A percentile compares a stretch with the other conserved stretches of the same genome.
Conservation (phyloP, 2,113 vertebrate species). For the Neolamprologus ventralis region DNA sequence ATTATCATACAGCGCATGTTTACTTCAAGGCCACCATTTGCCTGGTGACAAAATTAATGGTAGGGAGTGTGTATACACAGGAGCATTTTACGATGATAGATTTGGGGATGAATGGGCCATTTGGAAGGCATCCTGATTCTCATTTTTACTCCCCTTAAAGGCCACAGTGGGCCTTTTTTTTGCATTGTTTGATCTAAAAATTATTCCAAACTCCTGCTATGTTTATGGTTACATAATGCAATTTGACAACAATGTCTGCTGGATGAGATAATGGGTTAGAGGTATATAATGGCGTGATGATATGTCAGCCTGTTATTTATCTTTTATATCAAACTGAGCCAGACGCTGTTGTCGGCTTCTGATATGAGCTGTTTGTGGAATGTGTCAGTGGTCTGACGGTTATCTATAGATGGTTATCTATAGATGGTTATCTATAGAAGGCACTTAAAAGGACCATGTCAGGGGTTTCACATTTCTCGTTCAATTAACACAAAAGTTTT, state of each 20-base stretch:
- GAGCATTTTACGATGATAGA: conserved; percentile 21
- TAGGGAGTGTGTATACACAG: conserved; percentile 12
- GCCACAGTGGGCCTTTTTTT: neutral
- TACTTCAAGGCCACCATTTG: conserved; percentile 44
- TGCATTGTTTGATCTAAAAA: neutral
- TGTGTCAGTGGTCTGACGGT: neutral
- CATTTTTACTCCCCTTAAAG: neutral
- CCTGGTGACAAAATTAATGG: conserved; percentile 34
- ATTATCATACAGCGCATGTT: conserved; percentile 49
- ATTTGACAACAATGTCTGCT: neutral
- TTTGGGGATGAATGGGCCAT: conserved; percentile 13
- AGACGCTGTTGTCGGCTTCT: neutral
- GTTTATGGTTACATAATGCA: neutral
- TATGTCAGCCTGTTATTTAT: neutral
- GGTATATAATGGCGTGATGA: neutral
- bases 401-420: neutral
- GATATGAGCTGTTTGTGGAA: neutral
- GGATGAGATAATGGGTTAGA: neutral
- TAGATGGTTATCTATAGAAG: neutral
- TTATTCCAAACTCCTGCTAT: neutral
- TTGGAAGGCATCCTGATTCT: conserved; percentile 1
- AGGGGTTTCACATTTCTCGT: neutral
- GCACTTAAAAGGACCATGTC: neutral
- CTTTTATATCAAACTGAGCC: neutral
- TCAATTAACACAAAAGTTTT: neutral